phyloP scores from a whole-genome alignment of 92 coral and sea anemone genomes.

The Virgularia gustaviana region DNA sequence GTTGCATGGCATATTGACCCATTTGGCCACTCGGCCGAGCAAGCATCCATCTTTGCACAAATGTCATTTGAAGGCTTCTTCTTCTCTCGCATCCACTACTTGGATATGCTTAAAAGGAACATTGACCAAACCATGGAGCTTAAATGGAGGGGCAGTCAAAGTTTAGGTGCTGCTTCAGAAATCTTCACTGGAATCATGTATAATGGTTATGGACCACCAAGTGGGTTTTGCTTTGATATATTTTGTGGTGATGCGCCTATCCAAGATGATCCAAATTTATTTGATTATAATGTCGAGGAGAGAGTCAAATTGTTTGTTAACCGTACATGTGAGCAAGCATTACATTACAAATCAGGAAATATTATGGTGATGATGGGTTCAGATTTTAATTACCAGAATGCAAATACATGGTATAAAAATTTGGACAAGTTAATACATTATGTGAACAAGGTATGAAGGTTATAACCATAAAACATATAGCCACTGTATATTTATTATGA shows the following conservation, averaged over 20 bases:
- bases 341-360: conserved; percentile 66
- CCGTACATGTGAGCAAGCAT: conserved; percentile 63
- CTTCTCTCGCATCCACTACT: conserved; percentile 79
- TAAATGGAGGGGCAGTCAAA: conserved; percentile 85
- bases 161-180: conserved; percentile 61
- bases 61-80: conserved; percentile 98
- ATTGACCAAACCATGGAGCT: conserved; percentile 78
- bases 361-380: conserved; percentile 88
- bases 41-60: conserved; percentile 91
- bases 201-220: conserved; percentile 75
- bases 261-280: conserved; percentile 64
- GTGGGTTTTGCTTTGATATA: conserved; percentile 84
- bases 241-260: conserved; percentile 69
- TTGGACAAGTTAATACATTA: conserved; percentile 76
- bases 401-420: conserved; percentile 78
- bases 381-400: conserved; percentile 83
- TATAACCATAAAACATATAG: too few species aligned
- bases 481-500: too few species aligned
- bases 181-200: conserved; percentile 86
- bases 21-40: conserved; percentile 93
- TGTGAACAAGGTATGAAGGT: conserved; percentile 78
- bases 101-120: conserved; percentile 59
- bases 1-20: conserved; percentile 98
- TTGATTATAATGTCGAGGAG: conserved; percentile 65
- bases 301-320: conserved; percentile 61